These are phyloP conservation scores for Cheilosia variabilis DNA, from an alignment of 2,888 invertebrate species.

Conservation along the genomic window DNA sequence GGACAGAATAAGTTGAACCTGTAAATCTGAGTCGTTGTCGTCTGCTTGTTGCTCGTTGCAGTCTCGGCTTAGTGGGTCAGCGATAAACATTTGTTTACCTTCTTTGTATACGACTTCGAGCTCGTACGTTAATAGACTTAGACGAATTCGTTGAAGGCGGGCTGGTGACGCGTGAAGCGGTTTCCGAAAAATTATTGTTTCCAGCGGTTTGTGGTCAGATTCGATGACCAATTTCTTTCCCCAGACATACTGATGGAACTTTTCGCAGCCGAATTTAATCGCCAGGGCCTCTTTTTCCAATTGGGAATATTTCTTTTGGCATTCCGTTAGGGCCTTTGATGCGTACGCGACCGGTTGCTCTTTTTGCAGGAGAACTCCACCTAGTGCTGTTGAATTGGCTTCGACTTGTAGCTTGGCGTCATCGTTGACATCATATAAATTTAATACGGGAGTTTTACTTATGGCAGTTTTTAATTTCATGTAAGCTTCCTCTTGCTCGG, in stretches of 20 bases:
- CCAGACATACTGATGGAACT: slow-evolving; percentile 32
- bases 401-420: slow-evolving; percentile 31
- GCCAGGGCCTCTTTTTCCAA: slow-evolving; percentile 14
- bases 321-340: slow-evolving; percentile 15
- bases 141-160: slow-evolving; percentile 22
- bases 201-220: slow-evolving; percentile 34
- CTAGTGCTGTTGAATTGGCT: slow-evolving; percentile 14
- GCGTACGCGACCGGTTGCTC: slow-evolving; percentile 18
- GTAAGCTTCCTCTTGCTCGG: background rate
- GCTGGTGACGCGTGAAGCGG: slow-evolving; percentile 49
- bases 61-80: no score
- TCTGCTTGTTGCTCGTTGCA: no score
- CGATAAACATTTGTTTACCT: slow-evolving; percentile 23
- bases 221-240: slow-evolving; percentile 30
- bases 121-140: slow-evolving; percentile 37
- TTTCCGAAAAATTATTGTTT: slow-evolving; percentile 18
- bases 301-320: no score
- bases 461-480: background rate
- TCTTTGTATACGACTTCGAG: slow-evolving; percentile 17
- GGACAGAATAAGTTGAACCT: slow-evolving; percentile 28
- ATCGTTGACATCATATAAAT: slow-evolving; percentile 32
- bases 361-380: slow-evolving; percentile 30
- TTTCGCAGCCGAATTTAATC: slow-evolving; percentile 51
- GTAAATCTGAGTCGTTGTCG: slow-evolving; percentile 22
- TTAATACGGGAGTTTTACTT: slow-evolving; percentile 6